Base-by-base conservation (phyloP, 2,888 invertebrate genomes). In the Archips crataeganus region DNA sequence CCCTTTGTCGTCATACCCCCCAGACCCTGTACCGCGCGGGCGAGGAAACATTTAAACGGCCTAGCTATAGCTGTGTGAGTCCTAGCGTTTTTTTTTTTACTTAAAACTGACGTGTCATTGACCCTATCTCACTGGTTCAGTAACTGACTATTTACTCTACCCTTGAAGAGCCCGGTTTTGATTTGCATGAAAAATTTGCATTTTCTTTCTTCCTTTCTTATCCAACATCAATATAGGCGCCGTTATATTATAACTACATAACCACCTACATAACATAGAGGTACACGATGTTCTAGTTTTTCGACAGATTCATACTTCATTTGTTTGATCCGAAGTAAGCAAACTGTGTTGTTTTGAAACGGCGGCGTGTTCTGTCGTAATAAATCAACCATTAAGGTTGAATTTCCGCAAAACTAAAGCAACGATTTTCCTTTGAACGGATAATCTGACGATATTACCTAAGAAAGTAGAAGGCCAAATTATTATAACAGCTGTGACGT, bases 281-380 rank as follows among this genome's bases (percentile, higher is more conserved):
- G n/a, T 49, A 51, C 23, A n/a, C n/a, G 39, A 1, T 23, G 39
- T 23, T 39, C 61, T n/a, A 49, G 34, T 71, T 71, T 49, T 71
- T 49, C 34, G 59, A 34, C 49, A 36, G 59, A 42, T 32, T 32
- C 47, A n/a, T 39, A 67, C 42, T 67, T 71, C 71, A 66, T 66
- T 51, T 32, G 34, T 71, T 60, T 71, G 65, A 51, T 61, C 61
- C 47, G 45, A 42, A 32, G 71, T 66, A 59, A 61, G 15, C 51
- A 51, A 45, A 34, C n/a, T 34, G 36, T 9, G 9, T 8, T 32
- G 13, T 61, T 66, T 13, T 13, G 66, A 67, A 61, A 61, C 13
- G 54, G 34, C 11, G 10, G 23, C 42, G 61, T 15, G 10, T 39
- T 49, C 10, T 32, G 60, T 10, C 2, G 10, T 39, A 61, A 36